phyloP scores from a whole-genome alignment of 2,113 vertebrate species.

The Catharus fuscescens region DNA sequence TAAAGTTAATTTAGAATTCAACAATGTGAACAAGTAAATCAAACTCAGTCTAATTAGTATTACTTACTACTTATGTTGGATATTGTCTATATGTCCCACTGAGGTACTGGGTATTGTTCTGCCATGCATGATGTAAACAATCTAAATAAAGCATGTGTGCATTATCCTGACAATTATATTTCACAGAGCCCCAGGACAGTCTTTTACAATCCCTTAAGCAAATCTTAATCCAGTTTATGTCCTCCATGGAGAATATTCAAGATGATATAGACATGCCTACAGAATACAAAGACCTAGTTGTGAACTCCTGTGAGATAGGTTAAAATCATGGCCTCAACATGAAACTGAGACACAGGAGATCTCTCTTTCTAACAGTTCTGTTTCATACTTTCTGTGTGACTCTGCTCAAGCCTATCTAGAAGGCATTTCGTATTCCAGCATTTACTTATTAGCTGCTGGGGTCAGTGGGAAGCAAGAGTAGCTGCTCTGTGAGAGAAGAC shows the following conservation, averaged over 20 bases:
- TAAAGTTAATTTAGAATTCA: constrained; percentile 56
- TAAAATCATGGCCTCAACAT: background rate
- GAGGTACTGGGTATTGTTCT: constrained; percentile 7
- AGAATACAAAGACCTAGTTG: constrained; percentile 32
- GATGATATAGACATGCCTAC: background rate
- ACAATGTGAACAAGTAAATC: constrained; percentile 36
- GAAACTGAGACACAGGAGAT: background rate
- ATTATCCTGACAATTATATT: constrained; percentile 27
- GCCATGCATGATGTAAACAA: constrained; percentile 15
- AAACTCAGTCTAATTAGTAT: constrained; percentile 51
- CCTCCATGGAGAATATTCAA: constrained; percentile 6
- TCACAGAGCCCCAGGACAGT: background rate
- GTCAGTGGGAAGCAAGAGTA: background rate
- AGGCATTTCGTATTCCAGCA: background rate
- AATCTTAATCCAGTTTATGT: constrained; percentile 46
- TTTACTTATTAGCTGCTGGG: background rate
- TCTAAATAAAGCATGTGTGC: constrained; percentile 36
- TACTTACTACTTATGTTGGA: constrained; percentile 35
- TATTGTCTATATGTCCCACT: background rate
- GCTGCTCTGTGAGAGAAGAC: background rate
- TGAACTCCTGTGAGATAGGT: constrained; percentile 8
- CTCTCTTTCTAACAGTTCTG: background rate
- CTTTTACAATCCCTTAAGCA: constrained; percentile 30
- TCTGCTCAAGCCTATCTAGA: background rate
- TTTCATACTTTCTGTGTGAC: background rate